Base-by-base conservation (phyloP, 2,888 invertebrate species). In the Lasioglossum marginatum region DNA sequence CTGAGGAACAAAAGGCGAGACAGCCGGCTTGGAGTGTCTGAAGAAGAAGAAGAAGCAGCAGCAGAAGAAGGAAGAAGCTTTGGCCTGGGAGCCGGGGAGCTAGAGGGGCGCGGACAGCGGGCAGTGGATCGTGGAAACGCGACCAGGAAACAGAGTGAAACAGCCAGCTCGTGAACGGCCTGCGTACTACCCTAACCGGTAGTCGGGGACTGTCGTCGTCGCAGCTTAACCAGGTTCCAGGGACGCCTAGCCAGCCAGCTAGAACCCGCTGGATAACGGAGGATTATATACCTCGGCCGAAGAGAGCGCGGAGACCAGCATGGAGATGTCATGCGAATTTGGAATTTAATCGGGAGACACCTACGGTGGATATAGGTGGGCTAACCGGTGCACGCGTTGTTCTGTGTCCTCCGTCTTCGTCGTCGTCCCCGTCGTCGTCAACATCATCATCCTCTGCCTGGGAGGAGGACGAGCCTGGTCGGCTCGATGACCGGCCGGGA, bases 401-500 rank as follows among this genome's bases (percentile, higher is more conserved):
- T 57, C 57, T 8, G 57, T 57, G 57, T 57, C 10, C 57, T 23
- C 57, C 57, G 57, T 57, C 57, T n/a, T n/a, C 57, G 57, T 52
- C 48, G 5, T 48, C 52, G 52, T 52, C 52, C 8, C 23, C 52
- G 52, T 52, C 52, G 23, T 52, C 52, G 23, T 52, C 52, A 1
- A 8, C 52, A 10, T 52, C 52, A n/a, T n/a, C 52, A n/a, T 52
- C 23, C 52, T 52, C n/a, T 52, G 34, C 66, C 66, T 37, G 66
- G 66, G 60, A 70, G 63, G 63, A 48, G 66, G 68, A 34, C 63
- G 63, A 63, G 31, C 31, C 63, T 63, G 82, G 37, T 57, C 73
- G 34, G 43, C 48, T 48, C 77, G 77, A 90, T 89, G 88, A 88
- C 68, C 72, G 75, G 77, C 75, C 48, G 74, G 82, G 82, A 82